Conservation (phyloP, 2,797 vertebrate genomes). For the Trachurus trachurus region DNA sequence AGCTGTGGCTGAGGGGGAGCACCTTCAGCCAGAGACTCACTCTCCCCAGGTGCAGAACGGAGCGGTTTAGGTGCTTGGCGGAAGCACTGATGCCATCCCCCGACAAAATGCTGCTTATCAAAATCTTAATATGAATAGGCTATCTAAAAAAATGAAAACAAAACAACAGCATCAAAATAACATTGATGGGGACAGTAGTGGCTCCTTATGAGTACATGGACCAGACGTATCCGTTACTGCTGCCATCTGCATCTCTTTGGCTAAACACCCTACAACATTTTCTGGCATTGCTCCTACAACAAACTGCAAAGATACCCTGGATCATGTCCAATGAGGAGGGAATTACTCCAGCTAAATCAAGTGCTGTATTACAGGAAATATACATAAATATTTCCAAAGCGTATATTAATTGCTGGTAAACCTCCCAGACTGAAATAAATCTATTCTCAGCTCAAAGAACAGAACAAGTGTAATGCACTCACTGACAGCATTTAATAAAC, state of each 20-base stretch:
- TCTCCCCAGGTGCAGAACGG: no score
- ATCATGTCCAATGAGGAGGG: not conserved
- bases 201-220: not conserved
- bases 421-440: slow-evolving; percentile 30
- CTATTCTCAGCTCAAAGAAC: slow-evolving; percentile 4
- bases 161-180: no score
- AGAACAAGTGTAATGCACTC: slow-evolving; percentile 1
- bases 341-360: slow-evolving; percentile 5
- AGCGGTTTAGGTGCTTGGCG: no score
- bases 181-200: no score
- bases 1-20: no score
- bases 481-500: slow-evolving; percentile 38
- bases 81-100: no score
- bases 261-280: slow-evolving; percentile 1
- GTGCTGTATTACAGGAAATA: slow-evolving; percentile 27
- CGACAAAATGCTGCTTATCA: no score
- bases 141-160: no score
- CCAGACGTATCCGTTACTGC: not conserved
- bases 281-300: not conserved
- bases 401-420: not conserved
- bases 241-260: not conserved
- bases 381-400: not conserved
- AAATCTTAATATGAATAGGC: no score
- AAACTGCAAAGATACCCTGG: not conserved
- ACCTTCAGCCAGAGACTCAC: no score